Evolutionary conservation across 1,140 invertebrate genomes (phyloP), one percentile per base, ranked within the genome.

Genomic region (Meloidogyne floridensis): DNA sequence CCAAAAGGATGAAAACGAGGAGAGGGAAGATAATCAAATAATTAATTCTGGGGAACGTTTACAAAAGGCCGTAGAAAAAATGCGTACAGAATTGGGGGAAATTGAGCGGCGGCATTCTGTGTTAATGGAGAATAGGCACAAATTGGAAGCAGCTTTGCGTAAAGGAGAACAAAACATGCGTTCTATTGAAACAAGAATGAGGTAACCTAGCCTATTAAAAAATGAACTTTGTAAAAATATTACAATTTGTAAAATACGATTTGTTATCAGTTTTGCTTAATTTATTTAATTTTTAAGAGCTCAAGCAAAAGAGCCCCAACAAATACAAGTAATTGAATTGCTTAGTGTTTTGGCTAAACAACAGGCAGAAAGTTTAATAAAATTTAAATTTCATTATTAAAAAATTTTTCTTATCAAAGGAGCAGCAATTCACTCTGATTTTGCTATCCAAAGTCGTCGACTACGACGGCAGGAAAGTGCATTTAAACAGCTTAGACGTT

Each of bases 391-490:
- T 42, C 8, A 7, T 8, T 73, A 53, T 76, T 42, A 47, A 59
- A 10, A 32, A n/a, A 43, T 20, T 79, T 81, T 88, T 43, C 75
- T 89, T 32, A 32, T 32, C 32, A 87, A 86, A 80, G 88, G 89
- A 78, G 88, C 88, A 20, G 79, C 87, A 9, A 74, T 77, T 75
- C 43, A 79, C 65, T 89, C 88, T 13, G 88, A 89, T 72, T 71
- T 87, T 56, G 87, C 86, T 6, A 79, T 89, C n/a, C 85, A 89
- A 72, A 82, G 82, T 20, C 69, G 87, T 10, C 74, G 85, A n/a
- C 74, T 89, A 72, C 79, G 84, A 32, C 83, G 83, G 70, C 89
- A 90, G 51, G 89, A 89, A 80, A 89, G 70, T 47, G 88, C 87
- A 18, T 78, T 89, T 32, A 43, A 81, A n/a, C 85, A 87, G 72